Base-by-base conservation (phyloP, 35 echinoderm and acorn worm genomes). In the Diadema setosum region DNA sequence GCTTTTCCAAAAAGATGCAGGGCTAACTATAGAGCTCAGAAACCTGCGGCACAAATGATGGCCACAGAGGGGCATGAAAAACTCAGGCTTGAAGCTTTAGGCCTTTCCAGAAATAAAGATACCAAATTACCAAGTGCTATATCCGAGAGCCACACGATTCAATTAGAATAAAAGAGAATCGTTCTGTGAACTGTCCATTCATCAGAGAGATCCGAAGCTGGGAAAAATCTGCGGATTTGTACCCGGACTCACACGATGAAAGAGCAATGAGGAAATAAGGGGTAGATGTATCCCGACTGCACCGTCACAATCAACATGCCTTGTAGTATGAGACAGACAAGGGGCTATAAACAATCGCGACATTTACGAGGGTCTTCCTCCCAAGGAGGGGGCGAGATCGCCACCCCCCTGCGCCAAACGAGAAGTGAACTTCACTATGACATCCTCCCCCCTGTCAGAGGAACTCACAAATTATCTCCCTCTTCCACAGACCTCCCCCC, bases 381-480 rank as follows among this genome's bases (percentile, higher is more conserved):
- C 30, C 63, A 26, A 33, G 63, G 37, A 33, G 27, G 37, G 37
- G 63, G 30, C 30, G 37, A 67, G 27, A 67, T 67, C 21, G 63
- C 63, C 63, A 67, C 63, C 63, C 63, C 63, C 63, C n/a, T n/a
- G n/a, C 37, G 63, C 30, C 27, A 67, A 34, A 67, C 63, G 26
- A 67, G 63, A 33, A 67, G 63, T 67, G 27, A 67, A 67, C 27
- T 67, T 67, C 63, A 33, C 24, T 33, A 65, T 15, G 63, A 67
- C 63, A 30, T 67, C 63, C 63, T 67, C 30, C 37, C 63, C 37
- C 37, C 63, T 34, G 30, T 34, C 14, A 67, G 63, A 67, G 63
- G 63, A 67, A 67, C 63, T 67, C 63, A 26, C 63, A 67, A 67
- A 67, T 67, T 67, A 67, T 34, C 63, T 34, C 63, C 63, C 63